Percentiles rank a stretch among this genome's conserved stretches.
These are phyloP conservation scores for Acanthosepion lycidas DNA, from an alignment of 2,888 invertebrate genomes.

Conservation along the genomic window DNA sequence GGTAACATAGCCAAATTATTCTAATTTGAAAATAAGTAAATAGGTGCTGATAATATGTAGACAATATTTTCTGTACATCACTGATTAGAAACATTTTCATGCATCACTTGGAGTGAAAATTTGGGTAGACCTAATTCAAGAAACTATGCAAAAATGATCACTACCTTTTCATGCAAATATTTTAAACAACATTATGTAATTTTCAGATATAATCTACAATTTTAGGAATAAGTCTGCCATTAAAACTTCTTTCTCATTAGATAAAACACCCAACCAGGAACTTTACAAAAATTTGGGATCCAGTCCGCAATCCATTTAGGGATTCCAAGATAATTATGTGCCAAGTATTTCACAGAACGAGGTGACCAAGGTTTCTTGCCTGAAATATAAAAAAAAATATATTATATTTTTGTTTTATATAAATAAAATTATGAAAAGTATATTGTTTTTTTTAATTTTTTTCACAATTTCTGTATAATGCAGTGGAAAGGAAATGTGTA, in stretches of 20 bases:
- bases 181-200: no score
- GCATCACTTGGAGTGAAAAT: no score
- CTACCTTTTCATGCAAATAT: no score
- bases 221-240: background rate
- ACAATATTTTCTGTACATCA: background rate
- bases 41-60: background rate
- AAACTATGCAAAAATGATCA: no score
- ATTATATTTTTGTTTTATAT: background rate
- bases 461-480: no score
- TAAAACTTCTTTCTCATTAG: slow-evolving; percentile 53
- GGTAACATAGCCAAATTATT: background rate
- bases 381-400: background rate
- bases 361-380: slow-evolving; percentile 55
- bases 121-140: no score
- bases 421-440: no score
- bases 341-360: slow-evolving; percentile 37
- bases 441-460: no score
- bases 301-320: slow-evolving; percentile 47
- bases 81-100: background rate
- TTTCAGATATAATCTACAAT: background rate
- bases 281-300: slow-evolving; percentile 51
- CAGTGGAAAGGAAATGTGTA: no score
- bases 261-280: slow-evolving; percentile 52
- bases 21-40: background rate
- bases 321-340: background rate